Evolutionary conservation across 2,888 invertebrate species (phyloP).

Genomic region (Erebia ligea): DNA sequence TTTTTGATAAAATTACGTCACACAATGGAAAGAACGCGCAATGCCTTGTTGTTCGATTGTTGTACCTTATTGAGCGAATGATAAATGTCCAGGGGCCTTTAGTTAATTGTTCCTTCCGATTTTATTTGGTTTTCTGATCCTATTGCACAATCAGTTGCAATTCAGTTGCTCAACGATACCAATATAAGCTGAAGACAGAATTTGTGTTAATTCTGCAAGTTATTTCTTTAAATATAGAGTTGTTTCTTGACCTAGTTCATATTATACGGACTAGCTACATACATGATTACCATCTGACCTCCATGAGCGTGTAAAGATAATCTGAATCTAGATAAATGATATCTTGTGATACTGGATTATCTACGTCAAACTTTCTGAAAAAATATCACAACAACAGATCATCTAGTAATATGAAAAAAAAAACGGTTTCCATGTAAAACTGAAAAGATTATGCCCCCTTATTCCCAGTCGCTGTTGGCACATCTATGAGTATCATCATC

Average conservation of each 20-base stretch:
- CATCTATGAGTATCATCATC: no score
- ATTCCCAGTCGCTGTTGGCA: no score
- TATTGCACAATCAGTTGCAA: constrained; percentile 63
- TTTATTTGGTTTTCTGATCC: constrained; percentile 61
- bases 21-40: constrained; percentile 70
- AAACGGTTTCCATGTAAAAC: background rate
- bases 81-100: constrained; percentile 65
- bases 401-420: background rate
- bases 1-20: constrained; percentile 82
- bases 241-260: background rate
- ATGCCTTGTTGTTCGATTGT: constrained; percentile 79
- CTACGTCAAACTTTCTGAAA: background rate
- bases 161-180: background rate
- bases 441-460: background rate
- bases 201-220: background rate
- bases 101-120: constrained; percentile 70
- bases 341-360: background rate
- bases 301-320: background rate
- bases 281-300: background rate
- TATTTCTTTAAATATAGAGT: background rate
- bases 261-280: background rate
- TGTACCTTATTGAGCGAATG: constrained; percentile 77
- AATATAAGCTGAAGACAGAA: background rate
- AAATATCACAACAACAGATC: background rate
- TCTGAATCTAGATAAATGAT: constrained; percentile 11